These are phyloP conservation scores for Morone saxatilis DNA, from an alignment of 2,113 vertebrate genomes.

Conservation along the genomic window DNA sequence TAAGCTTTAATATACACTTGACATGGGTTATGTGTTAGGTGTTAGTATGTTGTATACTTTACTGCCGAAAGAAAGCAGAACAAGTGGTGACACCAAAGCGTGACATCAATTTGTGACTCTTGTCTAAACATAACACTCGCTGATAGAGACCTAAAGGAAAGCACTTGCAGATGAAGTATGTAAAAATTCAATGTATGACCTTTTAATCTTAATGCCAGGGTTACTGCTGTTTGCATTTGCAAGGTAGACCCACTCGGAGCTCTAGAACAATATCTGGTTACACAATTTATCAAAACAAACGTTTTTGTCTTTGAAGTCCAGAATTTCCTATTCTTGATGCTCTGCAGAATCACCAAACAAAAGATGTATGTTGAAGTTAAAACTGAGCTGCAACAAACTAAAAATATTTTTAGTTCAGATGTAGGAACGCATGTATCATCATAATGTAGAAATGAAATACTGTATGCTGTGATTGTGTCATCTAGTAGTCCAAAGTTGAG, in stretches of 20 bases:
- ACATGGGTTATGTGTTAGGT: background rate
- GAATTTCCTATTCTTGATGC: background rate
- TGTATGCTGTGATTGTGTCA: background rate
- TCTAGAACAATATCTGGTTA: background rate
- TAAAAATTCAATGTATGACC: background rate
- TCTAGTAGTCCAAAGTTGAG: background rate
- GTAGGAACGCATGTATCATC: background rate
- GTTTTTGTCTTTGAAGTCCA: background rate
- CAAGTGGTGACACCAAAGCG: background rate
- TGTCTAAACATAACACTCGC: background rate
- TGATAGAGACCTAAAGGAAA: background rate
- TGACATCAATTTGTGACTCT: background rate
- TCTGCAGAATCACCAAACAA: background rate
- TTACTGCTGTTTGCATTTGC: background rate
- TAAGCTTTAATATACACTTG: background rate
- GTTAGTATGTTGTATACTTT: background rate
- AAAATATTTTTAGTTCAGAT: background rate
- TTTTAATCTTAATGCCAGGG: background rate
- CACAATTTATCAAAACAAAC: background rate
- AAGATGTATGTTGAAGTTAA: background rate
- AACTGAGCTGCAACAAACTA: background rate
- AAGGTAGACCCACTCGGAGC: background rate
- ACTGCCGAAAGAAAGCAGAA: background rate
- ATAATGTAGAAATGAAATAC: background rate
- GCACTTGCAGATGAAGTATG: background rate